These are phyloP conservation scores for Oreortyx pictus DNA, from an alignment of 2,797 vertebrate species.

Conservation along the genomic window DNA sequence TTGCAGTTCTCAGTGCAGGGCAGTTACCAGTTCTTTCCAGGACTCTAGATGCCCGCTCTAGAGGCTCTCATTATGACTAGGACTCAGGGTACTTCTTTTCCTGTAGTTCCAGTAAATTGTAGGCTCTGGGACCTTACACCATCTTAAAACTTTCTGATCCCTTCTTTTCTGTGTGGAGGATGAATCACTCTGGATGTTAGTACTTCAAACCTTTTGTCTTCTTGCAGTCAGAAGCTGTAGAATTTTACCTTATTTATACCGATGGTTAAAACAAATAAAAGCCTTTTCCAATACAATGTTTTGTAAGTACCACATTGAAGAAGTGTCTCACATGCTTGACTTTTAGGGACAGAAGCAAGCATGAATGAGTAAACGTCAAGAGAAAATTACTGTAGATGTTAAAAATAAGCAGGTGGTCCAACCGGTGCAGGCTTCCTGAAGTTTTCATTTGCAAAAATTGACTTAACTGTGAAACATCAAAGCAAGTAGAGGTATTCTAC, in stretches of 20 bases:
- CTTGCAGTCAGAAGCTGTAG: not conserved
- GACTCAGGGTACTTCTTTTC: not conserved
- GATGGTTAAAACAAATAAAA: not conserved
- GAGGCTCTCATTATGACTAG: not conserved
- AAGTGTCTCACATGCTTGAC: not conserved
- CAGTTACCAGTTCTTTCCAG: not conserved
- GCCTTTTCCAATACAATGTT: not conserved
- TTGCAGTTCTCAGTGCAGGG: not conserved
- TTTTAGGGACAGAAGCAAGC: not conserved
- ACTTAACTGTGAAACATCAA: constrained; percentile 39
- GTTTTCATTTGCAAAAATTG: constrained; percentile 17
- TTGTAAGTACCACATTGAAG: not conserved
- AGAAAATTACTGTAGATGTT: not conserved
- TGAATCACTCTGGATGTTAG: not conserved
- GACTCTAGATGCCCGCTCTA: accelerated
- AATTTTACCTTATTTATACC: not conserved
- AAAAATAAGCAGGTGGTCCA: not conserved
- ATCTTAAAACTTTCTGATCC: not conserved
- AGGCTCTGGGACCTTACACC: not conserved
- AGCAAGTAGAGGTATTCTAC: constrained; percentile 1
- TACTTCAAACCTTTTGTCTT: not conserved
- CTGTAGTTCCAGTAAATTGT: not conserved
- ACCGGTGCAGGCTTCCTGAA: not conserved
- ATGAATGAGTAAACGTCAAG: not conserved
- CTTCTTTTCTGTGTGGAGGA: not conserved